These are phyloP conservation scores for Nettapus auritus DNA, from an alignment of 2,113 vertebrate species.

Conservation along the genomic window DNA sequence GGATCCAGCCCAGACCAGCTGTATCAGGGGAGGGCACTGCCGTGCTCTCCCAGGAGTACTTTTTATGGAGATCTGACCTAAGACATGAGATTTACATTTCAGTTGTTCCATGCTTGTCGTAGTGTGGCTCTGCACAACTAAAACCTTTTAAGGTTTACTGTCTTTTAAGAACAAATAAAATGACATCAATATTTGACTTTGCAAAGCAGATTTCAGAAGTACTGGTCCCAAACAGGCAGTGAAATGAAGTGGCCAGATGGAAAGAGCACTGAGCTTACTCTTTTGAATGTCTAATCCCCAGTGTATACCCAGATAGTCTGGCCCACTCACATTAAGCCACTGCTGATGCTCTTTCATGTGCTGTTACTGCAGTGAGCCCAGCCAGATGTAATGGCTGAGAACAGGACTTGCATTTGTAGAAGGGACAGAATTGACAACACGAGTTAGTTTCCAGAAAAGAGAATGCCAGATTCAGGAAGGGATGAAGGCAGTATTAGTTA, in stretches of 20 bases:
- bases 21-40: not conserved
- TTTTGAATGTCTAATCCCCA: constrained; percentile 25
- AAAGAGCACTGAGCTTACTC: not conserved
- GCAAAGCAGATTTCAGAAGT: not conserved
- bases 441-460: constrained; percentile 1
- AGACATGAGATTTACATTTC: not conserved
- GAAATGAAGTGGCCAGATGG: constrained; percentile 40
- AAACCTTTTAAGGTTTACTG: not conserved
- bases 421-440: not conserved
- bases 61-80: not conserved
- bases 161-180: not conserved
- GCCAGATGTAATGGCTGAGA: not conserved
- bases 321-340: constrained; percentile 3
- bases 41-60: not conserved
- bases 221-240: not conserved
- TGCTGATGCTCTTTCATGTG: constrained; percentile 21
- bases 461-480: not conserved
- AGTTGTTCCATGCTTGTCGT: not conserved
- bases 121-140: not conserved
- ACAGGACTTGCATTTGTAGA: not conserved
- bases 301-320: constrained; percentile 21
- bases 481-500: not conserved
- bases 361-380: not conserved
- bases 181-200: constrained; percentile 13
- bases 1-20: constrained; percentile 21